Base-by-base conservation (phyloP, 2,113 vertebrate genomes). In the Herpetotheres cachinnans region DNA sequence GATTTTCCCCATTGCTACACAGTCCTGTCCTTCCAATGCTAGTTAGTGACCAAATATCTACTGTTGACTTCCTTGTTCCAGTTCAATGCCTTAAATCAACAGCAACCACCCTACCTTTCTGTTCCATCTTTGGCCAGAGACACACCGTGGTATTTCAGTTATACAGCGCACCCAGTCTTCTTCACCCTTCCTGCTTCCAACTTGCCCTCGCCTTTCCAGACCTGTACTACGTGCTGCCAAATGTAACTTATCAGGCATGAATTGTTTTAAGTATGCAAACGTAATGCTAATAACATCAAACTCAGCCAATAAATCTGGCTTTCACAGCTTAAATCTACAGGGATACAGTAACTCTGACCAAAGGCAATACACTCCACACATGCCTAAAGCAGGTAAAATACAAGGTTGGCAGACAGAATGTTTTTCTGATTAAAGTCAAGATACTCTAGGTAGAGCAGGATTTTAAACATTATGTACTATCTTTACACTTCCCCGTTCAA, bases 91-190 rank as follows among this genome's bases (percentile, higher is more conserved):
- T 47, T 26, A 8, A 9, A 36, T 1, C 2, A 3, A 81, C 32
- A 81, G 13, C 25, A 76, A 49, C 16, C 38, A 26, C 0, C 32
- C 32, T 54, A 42, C 30, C 24, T 16, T 29, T 44, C 16, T 17
- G 4, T 20, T 74, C 69, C 32, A 54, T 26, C 54, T 86, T 30
- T 13, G 22, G 16, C 13, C 69, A 69, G 9, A 71, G 54, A 29
- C 1, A 1, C 1, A 3, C 16, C 9, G 3, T 7, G 4, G 9
- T 11, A 7, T 50, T 70, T 56, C 69, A 56, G 40, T 30, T 10
- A 54, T 7, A 73, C 30, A 34, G 27, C 2, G 18, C 22, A 50
- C 8, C 11, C 14, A 10, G 8, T 54, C 40, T 20, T 67, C 32
- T 46, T 30, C 65, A 66, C 1, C 13, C 21, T 61, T 52, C 9